Conservation (phyloP, 2,113 vertebrate species). For the Myrmophylax atrothorax region DNA sequence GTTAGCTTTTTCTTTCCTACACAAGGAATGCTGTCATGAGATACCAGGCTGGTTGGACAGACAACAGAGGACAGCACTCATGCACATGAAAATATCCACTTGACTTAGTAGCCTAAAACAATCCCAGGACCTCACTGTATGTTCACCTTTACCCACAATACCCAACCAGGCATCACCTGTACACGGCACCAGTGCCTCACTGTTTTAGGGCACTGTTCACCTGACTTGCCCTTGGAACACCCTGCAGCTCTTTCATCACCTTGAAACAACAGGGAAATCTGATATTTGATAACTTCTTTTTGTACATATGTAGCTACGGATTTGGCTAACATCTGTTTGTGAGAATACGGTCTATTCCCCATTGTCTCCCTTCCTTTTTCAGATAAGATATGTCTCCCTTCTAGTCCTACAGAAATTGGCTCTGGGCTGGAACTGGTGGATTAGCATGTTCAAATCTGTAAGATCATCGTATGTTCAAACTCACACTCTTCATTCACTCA, state of each 20-base stretch:
- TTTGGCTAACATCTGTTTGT: background rate
- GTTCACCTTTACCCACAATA: background rate
- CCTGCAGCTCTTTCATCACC: background rate
- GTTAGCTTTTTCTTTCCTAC: background rate
- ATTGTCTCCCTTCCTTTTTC: background rate
- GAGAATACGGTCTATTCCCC: background rate
- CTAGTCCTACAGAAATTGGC: background rate
- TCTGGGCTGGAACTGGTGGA: background rate
- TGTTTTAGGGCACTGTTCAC: background rate
- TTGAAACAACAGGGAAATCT: background rate
- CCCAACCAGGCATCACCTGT: background rate
- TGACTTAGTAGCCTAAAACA: background rate
- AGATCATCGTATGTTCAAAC: background rate
- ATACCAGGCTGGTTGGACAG: background rate
- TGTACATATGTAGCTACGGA: background rate
- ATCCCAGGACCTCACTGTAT: background rate
- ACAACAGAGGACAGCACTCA: background rate
- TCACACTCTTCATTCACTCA: background rate
- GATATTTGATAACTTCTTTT: background rate
- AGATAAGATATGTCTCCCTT: background rate
- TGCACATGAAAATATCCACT: background rate
- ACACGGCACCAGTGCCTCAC: background rate
- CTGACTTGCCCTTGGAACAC: background rate
- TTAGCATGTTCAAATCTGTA: background rate
- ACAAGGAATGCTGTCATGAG: background rate